Conservation (phyloP, 2,888 invertebrate species). For the Melangyna quadrimaculata region DNA sequence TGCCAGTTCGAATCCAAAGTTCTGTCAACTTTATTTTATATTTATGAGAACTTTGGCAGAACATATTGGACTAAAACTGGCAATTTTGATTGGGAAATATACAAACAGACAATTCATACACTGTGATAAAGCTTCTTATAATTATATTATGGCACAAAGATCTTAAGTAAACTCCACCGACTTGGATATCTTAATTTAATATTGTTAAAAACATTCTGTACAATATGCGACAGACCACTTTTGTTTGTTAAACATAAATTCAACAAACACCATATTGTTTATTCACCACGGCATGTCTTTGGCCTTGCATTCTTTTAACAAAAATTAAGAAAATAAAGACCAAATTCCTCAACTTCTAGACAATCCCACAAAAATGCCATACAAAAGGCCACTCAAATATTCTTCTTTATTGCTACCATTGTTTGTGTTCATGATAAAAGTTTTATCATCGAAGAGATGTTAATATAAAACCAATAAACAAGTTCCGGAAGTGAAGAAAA, state of each 20-base stretch:
- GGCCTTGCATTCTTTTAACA: slow-evolving; percentile 10
- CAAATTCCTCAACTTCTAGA: slow-evolving; percentile 3
- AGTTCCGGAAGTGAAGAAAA: slow-evolving; percentile 31
- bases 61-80: too few species aligned
- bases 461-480: slow-evolving; percentile 17
- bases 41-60: too few species aligned
- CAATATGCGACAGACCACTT: neutral
- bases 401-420: slow-evolving; percentile 16
- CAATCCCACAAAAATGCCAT: neutral
- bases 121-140: too few species aligned
- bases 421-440: slow-evolving; percentile 1
- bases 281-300: neutral
- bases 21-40: too few species aligned
- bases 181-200: too few species aligned
- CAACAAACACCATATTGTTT: neutral
- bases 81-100: too few species aligned
- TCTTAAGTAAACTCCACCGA: too few species aligned
- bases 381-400: slow-evolving; percentile 2
- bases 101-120: too few species aligned
- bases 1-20: too few species aligned
- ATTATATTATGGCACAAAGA: too few species aligned
- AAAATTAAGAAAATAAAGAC: neutral
- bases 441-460: slow-evolving; percentile 1
- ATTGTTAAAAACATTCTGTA: neutral
- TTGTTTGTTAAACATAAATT: neutral